Conservation (phyloP, 1,140 invertebrate genomes). For the Chrysopa pallens region DNA sequence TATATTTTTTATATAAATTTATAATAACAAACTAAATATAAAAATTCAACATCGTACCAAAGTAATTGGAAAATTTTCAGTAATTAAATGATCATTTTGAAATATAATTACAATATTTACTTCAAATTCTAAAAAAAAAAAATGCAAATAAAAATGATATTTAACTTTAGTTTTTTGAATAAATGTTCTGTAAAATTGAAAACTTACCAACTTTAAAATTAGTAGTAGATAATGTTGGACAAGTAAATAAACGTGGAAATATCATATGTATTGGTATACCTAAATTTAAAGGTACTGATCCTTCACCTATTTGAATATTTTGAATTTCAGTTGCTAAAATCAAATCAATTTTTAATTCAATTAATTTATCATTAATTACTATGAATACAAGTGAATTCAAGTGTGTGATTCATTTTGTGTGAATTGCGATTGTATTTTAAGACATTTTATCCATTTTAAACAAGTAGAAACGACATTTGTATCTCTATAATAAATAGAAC, state of each 20-base stretch:
- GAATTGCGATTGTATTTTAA: no score
- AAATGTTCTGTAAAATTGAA: no score
- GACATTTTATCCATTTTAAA: no score
- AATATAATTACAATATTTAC: constrained; percentile 87
- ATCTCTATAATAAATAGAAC: no score
- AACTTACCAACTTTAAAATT: constrained; percentile 90
- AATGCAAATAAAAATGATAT: constrained; percentile 2
- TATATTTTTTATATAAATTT: no score
- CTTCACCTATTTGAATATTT: constrained; percentile 93
- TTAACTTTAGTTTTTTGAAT: no score
- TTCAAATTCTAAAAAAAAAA: constrained; percentile 70
- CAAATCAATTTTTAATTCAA: no score
- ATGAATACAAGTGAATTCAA: no score
- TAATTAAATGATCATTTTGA: constrained; percentile 82
- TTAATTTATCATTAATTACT: no score
- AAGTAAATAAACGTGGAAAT: constrained; percentile 88
- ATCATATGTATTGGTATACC: constrained; percentile 89
- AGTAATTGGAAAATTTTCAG: constrained; percentile 89
- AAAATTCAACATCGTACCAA: constrained; percentile 47
- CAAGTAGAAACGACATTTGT: no score
- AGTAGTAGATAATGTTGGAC: constrained; percentile 73
- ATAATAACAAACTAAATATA: no score
- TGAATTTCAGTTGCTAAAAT: constrained; percentile 87
- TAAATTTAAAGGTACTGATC: constrained; percentile 65
- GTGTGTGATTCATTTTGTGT: no score